A percentile compares a stretch with the other conserved stretches of the same genome.
phyloP scores from a whole-genome alignment of 2,888 invertebrate species.

The Actias luna region DNA sequence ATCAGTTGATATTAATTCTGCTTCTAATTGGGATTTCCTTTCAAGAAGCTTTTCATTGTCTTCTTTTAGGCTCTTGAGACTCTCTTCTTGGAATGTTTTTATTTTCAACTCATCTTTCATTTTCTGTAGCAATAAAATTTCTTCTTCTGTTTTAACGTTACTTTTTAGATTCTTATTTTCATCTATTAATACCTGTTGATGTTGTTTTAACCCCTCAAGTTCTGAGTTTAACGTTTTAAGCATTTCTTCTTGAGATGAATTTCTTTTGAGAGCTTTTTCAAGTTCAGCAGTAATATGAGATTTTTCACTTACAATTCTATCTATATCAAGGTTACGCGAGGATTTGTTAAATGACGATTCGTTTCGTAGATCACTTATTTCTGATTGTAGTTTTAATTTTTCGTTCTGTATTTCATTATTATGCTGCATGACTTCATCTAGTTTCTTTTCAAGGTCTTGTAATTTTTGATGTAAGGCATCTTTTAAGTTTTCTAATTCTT shows the following conservation, averaged over 20 bases:
- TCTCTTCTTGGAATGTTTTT: constrained; percentile 43
- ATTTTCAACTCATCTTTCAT: constrained; percentile 44
- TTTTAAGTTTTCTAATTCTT: constrained; percentile 49
- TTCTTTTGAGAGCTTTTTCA: constrained; percentile 39
- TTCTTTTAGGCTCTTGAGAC: constrained; percentile 44
- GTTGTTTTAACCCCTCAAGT: constrained; percentile 33
- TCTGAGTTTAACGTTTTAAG: constrained; percentile 37
- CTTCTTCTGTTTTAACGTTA: constrained; percentile 29
- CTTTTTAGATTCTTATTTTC: constrained; percentile 45
- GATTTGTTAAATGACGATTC: constrained; percentile 25
- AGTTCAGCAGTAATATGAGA: constrained; percentile 32
- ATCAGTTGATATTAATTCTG: constrained; percentile 54
- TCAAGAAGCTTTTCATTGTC: constrained; percentile 50
- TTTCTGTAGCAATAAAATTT: constrained; percentile 36
- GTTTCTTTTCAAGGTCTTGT: constrained; percentile 48
- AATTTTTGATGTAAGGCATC: constrained; percentile 56
- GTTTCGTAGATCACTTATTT: constrained; percentile 34
- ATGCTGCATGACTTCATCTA: constrained; percentile 41
- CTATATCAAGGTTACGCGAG: constrained; percentile 26
- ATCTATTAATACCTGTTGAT: constrained; percentile 33
- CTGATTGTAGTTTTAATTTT: constrained; percentile 44
- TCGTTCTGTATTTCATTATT: constrained; percentile 46
- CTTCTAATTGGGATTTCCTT: constrained; percentile 50
- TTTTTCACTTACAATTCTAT: constrained; percentile 41
- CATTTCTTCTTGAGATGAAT: constrained; percentile 39